phyloP scores from a whole-genome alignment of 2,797 vertebrate genomes.

The Mormyrops attenuatus region DNA sequence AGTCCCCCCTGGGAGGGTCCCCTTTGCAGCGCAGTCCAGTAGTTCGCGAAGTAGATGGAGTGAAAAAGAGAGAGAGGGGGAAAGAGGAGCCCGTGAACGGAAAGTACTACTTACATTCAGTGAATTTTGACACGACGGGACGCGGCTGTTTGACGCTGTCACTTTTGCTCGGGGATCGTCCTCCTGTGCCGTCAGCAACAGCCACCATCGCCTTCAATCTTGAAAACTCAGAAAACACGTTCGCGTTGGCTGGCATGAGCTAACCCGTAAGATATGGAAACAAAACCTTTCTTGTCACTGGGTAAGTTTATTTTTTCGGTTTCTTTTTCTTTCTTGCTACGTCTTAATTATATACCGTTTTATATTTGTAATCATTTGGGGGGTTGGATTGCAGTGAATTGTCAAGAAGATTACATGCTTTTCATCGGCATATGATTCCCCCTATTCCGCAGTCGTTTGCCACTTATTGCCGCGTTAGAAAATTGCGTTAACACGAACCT shows the following conservation, averaged over 20 bases:
- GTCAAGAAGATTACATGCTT: constrained; percentile 9
- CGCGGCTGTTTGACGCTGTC: constrained; percentile 43
- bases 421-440: neutral
- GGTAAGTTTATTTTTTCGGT: constrained; percentile 70
- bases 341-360: neutral
- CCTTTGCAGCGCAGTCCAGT: constrained; percentile 61
- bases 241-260: constrained; percentile 76
- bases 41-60: constrained; percentile 61
- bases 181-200: constrained; percentile 30
- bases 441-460: neutral
- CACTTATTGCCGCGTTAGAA: constrained; percentile 7
- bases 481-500: neutral
- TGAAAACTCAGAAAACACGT: constrained; percentile 46
- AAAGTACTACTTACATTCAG: constrained; percentile 55
- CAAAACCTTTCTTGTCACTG: constrained; percentile 93
- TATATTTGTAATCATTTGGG: neutral
- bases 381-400: neutral
- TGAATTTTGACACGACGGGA: constrained; percentile 48
- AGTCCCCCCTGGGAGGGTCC: constrained; percentile 64
- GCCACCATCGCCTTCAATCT: constrained; percentile 35
- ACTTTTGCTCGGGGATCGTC: constrained; percentile 47
- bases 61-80: constrained; percentile 37
- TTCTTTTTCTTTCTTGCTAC: too few species aligned
- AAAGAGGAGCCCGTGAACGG: constrained; percentile 44
- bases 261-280: constrained; percentile 81